Evolutionary conservation across 2,888 invertebrate genomes (phyloP).

Genomic region (Petrolisthes cinctipes): DNA sequence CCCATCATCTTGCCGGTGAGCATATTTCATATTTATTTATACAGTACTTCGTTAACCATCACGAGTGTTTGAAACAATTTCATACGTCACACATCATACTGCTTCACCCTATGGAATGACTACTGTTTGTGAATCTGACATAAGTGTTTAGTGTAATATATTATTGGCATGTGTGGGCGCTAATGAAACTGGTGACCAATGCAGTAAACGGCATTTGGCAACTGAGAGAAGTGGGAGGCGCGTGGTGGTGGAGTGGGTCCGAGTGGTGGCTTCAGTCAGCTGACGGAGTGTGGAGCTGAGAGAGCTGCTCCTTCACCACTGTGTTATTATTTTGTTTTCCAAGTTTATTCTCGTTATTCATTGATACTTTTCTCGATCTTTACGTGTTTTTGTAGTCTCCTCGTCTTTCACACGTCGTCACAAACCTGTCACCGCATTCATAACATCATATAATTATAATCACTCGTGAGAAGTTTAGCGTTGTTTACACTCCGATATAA

Average conservation of each 20-base stretch:
- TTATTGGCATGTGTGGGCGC: too few species aligned
- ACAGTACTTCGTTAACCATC: too few species aligned
- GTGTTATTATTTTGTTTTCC: neutral
- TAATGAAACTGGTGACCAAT: neutral
- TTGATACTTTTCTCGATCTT: constrained; percentile 5
- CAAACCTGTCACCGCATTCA: neutral
- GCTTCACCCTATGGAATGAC: too few species aligned
- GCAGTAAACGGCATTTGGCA: neutral
- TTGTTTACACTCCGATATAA: neutral
- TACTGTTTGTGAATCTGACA: too few species aligned
- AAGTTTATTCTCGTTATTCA: constrained; percentile 16
- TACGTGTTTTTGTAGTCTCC: neutral
- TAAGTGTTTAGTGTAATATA: too few species aligned
- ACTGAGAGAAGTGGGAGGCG: neutral
- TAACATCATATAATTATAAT: neutral
- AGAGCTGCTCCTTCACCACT: neutral
- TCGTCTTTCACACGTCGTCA: neutral
- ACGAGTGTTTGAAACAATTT: too few species aligned
- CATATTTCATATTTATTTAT: too few species aligned
- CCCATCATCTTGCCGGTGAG: too few species aligned
- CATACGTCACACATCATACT: too few species aligned
- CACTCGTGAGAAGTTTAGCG: neutral
- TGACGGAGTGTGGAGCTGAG: neutral
- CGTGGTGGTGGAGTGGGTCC: neutral
- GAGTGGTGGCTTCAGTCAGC: neutral